A percentile compares a stretch with the other conserved stretches of the same genome.
phyloP scores from a whole-genome alignment of 2,797 vertebrate genomes.

The Chrosomus eos region DNA sequence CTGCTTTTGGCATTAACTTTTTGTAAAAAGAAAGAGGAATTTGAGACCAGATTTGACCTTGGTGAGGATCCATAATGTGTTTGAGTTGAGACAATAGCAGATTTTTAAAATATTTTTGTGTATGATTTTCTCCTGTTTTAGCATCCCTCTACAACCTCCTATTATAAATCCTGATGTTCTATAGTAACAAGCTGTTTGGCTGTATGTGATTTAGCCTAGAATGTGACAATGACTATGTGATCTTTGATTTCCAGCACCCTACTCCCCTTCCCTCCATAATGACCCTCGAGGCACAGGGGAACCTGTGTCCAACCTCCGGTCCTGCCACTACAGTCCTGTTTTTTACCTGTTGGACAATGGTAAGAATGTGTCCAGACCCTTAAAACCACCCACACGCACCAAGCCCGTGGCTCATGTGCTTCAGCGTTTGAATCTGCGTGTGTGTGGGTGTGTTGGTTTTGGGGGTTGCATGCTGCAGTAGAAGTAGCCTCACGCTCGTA shows the following conservation, averaged over 20 bases:
- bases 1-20: not conserved
- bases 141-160: not conserved
- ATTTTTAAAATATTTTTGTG: not conserved
- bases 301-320: slow-evolving; percentile 79
- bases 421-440: slow-evolving; percentile 17
- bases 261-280: slow-evolving; percentile 80
- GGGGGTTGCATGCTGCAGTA: slow-evolving; percentile 58
- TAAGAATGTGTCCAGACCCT: slow-evolving; percentile 70
- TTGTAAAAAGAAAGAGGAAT: not conserved
- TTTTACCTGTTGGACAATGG: slow-evolving; percentile 88
- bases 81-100: not conserved
- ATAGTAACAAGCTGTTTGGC: slow-evolving; percentile 10
- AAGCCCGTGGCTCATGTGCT: not conserved
- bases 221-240: slow-evolving; percentile 60
- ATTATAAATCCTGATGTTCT: not conserved
- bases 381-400: slow-evolving; percentile 11
- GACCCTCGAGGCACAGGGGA: slow-evolving; percentile 79
- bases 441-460: slow-evolving; percentile 40
- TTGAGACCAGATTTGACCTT: not conserved
- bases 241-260: slow-evolving; percentile 82
- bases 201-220: slow-evolving; percentile 1
- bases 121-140: not conserved
- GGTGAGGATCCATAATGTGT: not conserved
- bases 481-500: slow-evolving; percentile 50
- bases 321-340: slow-evolving; percentile 85